A percentile compares a stretch with the other conserved stretches of the same genome.
Evolutionary conservation across 2,113 vertebrate species (phyloP).

Genomic region (Morone saxatilis): DNA sequence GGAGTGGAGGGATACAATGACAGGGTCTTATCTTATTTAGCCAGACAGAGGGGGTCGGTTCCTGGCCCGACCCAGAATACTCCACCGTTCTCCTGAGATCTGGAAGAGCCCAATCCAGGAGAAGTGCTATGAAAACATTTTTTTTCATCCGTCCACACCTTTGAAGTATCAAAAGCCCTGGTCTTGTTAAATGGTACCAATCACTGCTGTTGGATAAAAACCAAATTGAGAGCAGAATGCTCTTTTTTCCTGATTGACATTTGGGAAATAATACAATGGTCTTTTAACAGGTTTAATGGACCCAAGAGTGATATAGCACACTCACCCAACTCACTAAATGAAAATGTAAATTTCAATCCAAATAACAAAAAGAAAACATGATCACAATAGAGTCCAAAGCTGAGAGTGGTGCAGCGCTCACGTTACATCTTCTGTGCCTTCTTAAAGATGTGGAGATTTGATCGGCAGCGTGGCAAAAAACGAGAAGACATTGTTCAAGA

Average conservation of each 20-base stretch:
- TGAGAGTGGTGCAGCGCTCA: neutral
- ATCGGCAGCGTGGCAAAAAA: neutral
- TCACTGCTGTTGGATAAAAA: constrained; percentile 51
- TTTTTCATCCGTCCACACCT: constrained; percentile 59
- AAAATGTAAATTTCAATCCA: constrained; percentile 63
- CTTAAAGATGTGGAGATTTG: constrained; percentile 28
- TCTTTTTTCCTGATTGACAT: constrained; percentile 62
- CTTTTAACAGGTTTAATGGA: constrained; percentile 73
- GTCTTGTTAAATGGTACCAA: constrained; percentile 51
- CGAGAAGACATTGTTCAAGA: constrained; percentile 4
- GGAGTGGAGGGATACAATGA: constrained; percentile 80
- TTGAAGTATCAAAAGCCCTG: constrained; percentile 59
- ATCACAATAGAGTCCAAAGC: constrained; percentile 4
- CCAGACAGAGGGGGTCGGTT: constrained; percentile 78
- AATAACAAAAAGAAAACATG: constrained; percentile 46
- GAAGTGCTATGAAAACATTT: constrained; percentile 47
- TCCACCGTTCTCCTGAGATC: constrained; percentile 69
- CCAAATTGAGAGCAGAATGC: constrained; percentile 52
- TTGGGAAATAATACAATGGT: constrained; percentile 66
- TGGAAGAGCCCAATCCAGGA: constrained; percentile 58
- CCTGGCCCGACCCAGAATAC: constrained; percentile 71
- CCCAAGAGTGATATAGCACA: constrained; percentile 60
- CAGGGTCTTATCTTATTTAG: constrained; percentile 85
- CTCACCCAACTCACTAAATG: constrained; percentile 38
- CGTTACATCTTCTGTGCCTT: constrained; percentile 24